These are phyloP conservation scores for Celastrina argiolus DNA, from an alignment of 2,888 invertebrate species.

Conservation along the genomic window DNA sequence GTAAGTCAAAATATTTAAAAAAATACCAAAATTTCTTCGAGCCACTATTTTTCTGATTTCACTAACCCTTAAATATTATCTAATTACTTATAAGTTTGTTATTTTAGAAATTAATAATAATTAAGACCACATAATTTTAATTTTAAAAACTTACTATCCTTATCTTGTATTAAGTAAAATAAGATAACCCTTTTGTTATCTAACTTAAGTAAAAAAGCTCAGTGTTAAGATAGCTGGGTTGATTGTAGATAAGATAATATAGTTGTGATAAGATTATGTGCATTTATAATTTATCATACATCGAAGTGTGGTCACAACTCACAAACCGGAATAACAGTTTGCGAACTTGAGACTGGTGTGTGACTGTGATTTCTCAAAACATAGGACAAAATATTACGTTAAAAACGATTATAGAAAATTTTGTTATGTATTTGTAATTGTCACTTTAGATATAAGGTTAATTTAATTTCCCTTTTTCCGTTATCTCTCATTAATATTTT, in stretches of 20 bases:
- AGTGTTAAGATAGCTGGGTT: background rate
- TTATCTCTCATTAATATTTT: no score
- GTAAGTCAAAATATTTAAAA: no score
- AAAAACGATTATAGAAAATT: no score
- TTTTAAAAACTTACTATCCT: background rate
- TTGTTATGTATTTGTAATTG: no score
- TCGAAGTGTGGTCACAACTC: constrained; percentile 28
- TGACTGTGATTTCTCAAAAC: background rate
- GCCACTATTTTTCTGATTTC: no score
- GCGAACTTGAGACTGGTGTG: constrained; percentile 19
- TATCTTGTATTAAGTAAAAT: background rate
- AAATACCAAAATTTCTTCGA: no score
- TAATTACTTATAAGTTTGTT: no score
- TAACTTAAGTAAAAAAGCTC: background rate
- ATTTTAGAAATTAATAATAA: no score
- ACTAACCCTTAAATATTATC: no score
- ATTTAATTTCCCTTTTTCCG: no score
- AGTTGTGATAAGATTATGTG: background rate
- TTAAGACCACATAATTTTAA: no score
- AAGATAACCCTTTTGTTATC: background rate
- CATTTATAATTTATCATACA: constrained; percentile 19
- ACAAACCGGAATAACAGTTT: constrained; percentile 29
- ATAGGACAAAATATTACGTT: background rate
- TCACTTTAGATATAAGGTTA: no score
- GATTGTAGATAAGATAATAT: constrained; percentile 15